A percentile compares a stretch with the other conserved stretches of the same genome.
Evolutionary conservation across 2,113 vertebrate species (phyloP).

Genomic region (Pelobates fuscus): DNA sequence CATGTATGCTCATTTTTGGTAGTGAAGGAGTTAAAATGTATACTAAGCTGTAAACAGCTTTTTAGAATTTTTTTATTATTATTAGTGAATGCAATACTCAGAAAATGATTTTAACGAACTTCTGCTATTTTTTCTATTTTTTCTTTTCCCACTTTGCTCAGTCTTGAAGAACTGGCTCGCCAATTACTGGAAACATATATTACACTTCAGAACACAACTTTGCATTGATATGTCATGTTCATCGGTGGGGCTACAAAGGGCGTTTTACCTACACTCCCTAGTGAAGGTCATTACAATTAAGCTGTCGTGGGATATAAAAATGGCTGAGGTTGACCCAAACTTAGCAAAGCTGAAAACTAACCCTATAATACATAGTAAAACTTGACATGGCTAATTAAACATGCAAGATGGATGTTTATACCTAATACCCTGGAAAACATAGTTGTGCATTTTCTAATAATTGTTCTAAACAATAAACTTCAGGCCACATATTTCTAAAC

Average conservation of each 20-base stretch:
- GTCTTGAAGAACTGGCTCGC: background rate
- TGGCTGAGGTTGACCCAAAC: background rate
- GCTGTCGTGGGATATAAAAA: background rate
- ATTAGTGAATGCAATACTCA: too few relatives aligned
- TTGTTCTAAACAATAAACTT: background rate
- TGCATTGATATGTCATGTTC: background rate
- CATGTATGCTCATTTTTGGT: too few relatives aligned
- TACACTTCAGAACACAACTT: background rate
- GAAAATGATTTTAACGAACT: too few relatives aligned
- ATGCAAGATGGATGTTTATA: background rate
- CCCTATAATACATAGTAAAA: too few relatives aligned
- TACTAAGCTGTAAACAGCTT: too few relatives aligned
- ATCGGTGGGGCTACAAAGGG: background rate
- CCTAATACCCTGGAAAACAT: background rate
- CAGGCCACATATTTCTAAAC: background rate
- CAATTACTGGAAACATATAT: background rate
- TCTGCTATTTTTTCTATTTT: background rate
- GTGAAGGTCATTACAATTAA: background rate
- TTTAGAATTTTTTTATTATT: too few relatives aligned
- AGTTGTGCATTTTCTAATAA: background rate
- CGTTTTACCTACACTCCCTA: background rate
- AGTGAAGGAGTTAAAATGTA: too few relatives aligned
- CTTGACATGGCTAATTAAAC: background rate
- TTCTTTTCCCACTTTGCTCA: background rate
- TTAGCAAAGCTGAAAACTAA: too few relatives aligned